A percentile compares a stretch with the other conserved stretches of the same genome.
phyloP scores from a whole-genome alignment of 2,797 vertebrate species.

The Scolopax rusticola region DNA sequence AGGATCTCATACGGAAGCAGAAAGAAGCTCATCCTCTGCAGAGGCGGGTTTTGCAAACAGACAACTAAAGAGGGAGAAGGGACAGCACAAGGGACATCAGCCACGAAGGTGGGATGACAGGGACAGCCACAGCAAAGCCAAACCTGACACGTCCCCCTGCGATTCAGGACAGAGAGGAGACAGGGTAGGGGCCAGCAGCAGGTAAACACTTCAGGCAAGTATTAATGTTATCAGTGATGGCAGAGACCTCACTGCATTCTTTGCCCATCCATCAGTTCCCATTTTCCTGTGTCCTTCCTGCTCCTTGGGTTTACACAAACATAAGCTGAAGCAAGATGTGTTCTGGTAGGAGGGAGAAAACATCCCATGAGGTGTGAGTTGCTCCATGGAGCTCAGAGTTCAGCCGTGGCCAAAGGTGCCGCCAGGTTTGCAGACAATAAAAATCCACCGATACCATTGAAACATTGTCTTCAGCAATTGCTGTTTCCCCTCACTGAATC shows the following conservation, averaged over 20 bases:
- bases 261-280: background rate
- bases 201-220: background rate
- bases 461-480: constrained; percentile 30
- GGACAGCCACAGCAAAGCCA: background rate
- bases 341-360: background rate
- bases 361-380: background rate
- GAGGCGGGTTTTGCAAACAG: background rate
- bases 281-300: background rate
- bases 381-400: background rate
- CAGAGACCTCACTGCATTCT: background rate
- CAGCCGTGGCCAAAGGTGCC: background rate
- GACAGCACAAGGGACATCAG: background rate
- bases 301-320: background rate
- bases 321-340: background rate
- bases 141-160: background rate
- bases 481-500: constrained; percentile 37
- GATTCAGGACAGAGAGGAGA: background rate
- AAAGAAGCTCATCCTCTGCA: background rate
- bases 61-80: background rate
- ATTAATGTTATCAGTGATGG: background rate
- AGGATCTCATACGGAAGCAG: background rate
- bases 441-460: constrained; percentile 26
- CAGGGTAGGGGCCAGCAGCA: background rate
- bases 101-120: background rate
- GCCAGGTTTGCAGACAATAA: constrained; percentile 41